Evolutionary conservation across 2,888 invertebrate genomes (phyloP).

Genomic region (Nasonia oneida): DNA sequence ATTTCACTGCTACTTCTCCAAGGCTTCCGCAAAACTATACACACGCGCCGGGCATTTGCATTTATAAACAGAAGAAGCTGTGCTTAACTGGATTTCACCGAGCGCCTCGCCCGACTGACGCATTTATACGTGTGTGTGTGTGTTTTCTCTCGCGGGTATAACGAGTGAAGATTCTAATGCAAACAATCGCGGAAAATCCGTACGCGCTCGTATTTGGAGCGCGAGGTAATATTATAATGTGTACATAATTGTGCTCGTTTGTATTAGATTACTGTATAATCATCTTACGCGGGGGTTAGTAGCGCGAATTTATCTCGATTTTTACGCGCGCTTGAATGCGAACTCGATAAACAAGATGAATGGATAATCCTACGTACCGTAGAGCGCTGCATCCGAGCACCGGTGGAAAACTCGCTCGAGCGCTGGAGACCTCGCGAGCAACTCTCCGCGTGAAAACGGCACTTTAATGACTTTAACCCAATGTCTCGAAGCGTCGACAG

Average conservation of each 20-base stretch:
- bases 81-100: slow-evolving; percentile 42
- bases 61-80: slow-evolving; percentile 46
- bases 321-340: too few species aligned
- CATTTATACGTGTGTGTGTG: background rate
- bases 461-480: slow-evolving; percentile 36
- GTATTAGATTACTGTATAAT: too few species aligned
- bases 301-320: too few species aligned
- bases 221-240: too few species aligned
- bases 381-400: too few species aligned
- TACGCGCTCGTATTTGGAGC: background rate
- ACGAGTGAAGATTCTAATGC: background rate
- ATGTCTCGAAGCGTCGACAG: slow-evolving; percentile 25
- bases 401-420: background rate
- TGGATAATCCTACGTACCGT: too few species aligned
- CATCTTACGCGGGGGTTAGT: too few species aligned
- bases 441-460: background rate
- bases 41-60: slow-evolving; percentile 18
- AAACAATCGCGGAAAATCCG: background rate
- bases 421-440: background rate
- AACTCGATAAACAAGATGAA: too few species aligned
- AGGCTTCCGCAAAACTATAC: slow-evolving; percentile 1
- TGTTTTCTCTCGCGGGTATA: background rate
- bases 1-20: slow-evolving; percentile 13
- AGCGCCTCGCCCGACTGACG: background rate
- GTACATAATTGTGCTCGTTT: too few species aligned